Percentiles rank a stretch among this genome's conserved stretches.
Evolutionary conservation across 2,113 vertebrate genomes (phyloP).

Genomic region (Aleadryas rufinucha): DNA sequence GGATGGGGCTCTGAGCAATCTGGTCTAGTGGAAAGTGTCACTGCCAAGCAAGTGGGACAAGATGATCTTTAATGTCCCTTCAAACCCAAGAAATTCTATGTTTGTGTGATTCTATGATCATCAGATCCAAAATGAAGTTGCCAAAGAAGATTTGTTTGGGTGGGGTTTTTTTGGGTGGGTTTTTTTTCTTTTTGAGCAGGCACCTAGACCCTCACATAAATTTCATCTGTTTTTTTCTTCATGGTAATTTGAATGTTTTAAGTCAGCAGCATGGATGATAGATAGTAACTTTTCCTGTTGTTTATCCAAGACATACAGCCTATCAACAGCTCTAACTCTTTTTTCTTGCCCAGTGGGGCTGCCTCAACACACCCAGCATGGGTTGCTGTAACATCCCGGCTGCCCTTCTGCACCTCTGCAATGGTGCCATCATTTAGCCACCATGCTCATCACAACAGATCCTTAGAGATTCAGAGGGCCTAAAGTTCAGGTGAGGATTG

Average conservation of each 20-base stretch:
- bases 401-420: not conserved
- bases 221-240: not conserved
- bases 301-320: not conserved
- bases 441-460: not conserved
- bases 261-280: not conserved
- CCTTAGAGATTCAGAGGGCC: not conserved
- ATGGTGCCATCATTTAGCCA: not conserved
- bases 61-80: not conserved
- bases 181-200: not conserved
- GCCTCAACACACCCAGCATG: accelerated
- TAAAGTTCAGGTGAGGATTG: not conserved
- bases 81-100: not conserved
- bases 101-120: not conserved
- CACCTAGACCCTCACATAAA: not conserved
- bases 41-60: no score
- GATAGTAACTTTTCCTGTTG: not conserved
- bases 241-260: not conserved
- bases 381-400: not conserved
- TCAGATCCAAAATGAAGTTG: not conserved
- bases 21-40: not conserved
- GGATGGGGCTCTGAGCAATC: not conserved
- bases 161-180: not conserved
- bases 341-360: not conserved
- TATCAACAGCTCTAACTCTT: not conserved
- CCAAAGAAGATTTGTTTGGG: not conserved